Percentiles rank a stretch among this genome's conserved stretches.
Conservation (phyloP, 1,140 invertebrate species). For the Magallana ariakensis region DNA sequence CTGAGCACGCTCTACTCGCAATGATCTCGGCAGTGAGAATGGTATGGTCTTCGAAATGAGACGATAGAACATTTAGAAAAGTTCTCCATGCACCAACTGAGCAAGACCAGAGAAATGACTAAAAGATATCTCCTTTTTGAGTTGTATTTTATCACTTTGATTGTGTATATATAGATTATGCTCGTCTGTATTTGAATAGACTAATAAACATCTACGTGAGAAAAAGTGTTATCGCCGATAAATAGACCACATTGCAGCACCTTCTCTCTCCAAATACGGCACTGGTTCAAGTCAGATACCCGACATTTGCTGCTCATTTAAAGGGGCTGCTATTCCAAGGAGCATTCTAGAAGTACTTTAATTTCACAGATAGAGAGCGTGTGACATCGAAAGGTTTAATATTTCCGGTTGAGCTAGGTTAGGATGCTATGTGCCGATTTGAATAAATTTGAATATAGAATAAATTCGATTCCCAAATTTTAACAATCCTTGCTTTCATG, state of each 20-base stretch:
- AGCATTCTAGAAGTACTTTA: background rate
- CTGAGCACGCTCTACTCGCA: background rate
- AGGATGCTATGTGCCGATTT: conserved; percentile 17
- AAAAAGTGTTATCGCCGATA: background rate
- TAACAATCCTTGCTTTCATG: background rate
- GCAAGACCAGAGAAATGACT: conserved; percentile 14
- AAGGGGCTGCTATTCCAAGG: conserved; percentile 19
- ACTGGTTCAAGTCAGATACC: too few species aligned
- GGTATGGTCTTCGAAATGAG: conserved; percentile 5
- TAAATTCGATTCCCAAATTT: background rate
- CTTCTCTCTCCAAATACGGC: background rate
- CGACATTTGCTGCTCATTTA: background rate
- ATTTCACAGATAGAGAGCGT: background rate
- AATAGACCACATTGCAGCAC: background rate
- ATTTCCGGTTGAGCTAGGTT: conserved; percentile 27
- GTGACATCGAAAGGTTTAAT: conserved; percentile 15
- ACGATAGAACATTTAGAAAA: background rate
- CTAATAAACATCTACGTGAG: conserved; percentile 21
- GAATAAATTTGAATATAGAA: conserved; percentile 34
- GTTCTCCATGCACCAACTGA: background rate
- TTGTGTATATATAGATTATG: conserved; percentile 12
- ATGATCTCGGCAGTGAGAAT: background rate
- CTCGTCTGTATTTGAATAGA: conserved; percentile 17
- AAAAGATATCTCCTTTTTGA: background rate
- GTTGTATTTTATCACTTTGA: conserved; percentile 5